These are phyloP conservation scores for Metallyticus violacea DNA, from an alignment of 2,888 invertebrate genomes.

Conservation along the genomic window DNA sequence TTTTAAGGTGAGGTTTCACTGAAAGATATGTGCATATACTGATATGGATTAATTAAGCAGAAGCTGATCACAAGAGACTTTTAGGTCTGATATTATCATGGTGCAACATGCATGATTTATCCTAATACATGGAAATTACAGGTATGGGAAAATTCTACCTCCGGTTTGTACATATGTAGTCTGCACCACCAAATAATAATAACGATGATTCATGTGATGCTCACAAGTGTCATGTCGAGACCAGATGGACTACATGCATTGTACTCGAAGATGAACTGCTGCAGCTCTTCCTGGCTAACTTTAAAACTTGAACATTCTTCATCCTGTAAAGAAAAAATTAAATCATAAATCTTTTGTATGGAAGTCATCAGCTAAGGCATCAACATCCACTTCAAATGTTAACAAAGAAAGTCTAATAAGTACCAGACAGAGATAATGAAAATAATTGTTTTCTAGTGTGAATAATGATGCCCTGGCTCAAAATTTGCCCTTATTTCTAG, in stretches of 20 bases:
- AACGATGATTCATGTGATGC: not conserved
- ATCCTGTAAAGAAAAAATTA: not conserved
- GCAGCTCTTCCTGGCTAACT: constrained; percentile 21
- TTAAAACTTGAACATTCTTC: not conserved
- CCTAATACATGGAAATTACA: not conserved
- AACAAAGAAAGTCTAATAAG: no score
- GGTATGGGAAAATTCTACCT: not conserved
- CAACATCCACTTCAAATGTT: no score
- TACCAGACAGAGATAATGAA: no score
- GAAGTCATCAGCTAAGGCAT: no score
- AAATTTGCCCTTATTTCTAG: no score
- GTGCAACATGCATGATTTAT: not conserved
- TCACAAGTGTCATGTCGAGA: constrained; percentile 31
- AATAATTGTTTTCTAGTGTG: no score
- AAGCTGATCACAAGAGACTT: no score
- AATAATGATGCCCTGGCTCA: no score
- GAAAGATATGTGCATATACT: not conserved
- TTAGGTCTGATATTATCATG: no score
- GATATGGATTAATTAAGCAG: not conserved
- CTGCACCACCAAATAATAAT: not conserved
- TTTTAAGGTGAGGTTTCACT: not conserved
- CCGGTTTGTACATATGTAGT: not conserved
- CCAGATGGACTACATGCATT: constrained; percentile 30
- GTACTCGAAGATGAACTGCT: constrained; percentile 23
- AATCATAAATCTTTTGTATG: no score